A percentile compares a stretch with the other conserved stretches of the same genome.
These are phyloP conservation scores for Eutrigla gurnardus DNA, from an alignment of 2,797 vertebrate genomes.

Conservation along the genomic window DNA sequence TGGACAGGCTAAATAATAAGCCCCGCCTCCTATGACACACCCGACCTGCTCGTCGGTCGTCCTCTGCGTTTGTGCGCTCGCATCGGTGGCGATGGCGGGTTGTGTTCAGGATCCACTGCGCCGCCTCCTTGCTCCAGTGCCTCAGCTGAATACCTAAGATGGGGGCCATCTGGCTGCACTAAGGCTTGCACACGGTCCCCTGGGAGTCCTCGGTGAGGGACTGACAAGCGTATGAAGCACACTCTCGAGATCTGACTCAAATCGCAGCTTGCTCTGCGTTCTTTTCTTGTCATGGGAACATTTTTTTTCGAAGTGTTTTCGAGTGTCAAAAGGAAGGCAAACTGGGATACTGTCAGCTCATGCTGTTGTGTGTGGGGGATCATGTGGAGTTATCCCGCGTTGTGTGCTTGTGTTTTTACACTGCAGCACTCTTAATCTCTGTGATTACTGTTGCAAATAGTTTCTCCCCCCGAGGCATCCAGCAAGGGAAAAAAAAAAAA, in stretches of 20 bases:
- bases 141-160: conserved; percentile 76
- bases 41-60: conserved; percentile 17
- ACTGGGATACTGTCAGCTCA: conserved; percentile 57
- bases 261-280: conserved; percentile 29
- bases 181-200: conserved; percentile 68
- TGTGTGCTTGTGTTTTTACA: conserved; percentile 37
- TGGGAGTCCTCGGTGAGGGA: conserved; percentile 73
- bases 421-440: conserved; percentile 37
- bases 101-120: conserved; percentile 58
- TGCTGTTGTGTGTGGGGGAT: conserved; percentile 46
- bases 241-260: conserved; percentile 70
- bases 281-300: conserved; percentile 7
- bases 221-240: conserved; percentile 54
- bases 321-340: conserved; percentile 37
- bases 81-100: conserved; percentile 47
- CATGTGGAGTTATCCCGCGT: conserved; percentile 40
- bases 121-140: conserved; percentile 67
- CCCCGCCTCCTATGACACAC: conserved; percentile 13
- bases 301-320: conserved; percentile 30
- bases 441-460: conserved; percentile 52
- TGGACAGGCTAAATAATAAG: not conserved
- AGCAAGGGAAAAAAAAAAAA: conserved; percentile 20
- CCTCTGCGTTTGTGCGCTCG: conserved; percentile 17
- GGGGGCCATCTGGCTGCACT: conserved; percentile 75
- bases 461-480: conserved; percentile 37